Base-by-base conservation (phyloP, 1,140 invertebrate species). In the Hermatobates lingyangjiaoensis region DNA sequence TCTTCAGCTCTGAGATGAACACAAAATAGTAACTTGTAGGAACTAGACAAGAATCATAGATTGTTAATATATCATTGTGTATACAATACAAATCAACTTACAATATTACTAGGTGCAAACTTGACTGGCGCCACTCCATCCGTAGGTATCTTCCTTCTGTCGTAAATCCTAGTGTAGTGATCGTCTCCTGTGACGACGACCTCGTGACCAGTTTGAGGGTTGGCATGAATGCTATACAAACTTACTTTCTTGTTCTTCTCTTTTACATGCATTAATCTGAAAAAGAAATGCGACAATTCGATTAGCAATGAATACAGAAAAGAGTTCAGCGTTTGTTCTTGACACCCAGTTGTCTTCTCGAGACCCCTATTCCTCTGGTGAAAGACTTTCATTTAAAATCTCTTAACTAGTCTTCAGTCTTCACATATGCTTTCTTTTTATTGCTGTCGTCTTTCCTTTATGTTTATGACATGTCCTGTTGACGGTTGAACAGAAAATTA, bases 201-300 rank as follows among this genome's bases (percentile, higher is more conserved):
- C 68, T 93, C 79, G 51, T 77, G 67, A 12, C 74, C 69, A 54
- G 81, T 79, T 42, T 79, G 67, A 7, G 90, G 90, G 74, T 96
- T 83, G 27, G 76, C 76, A 57, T 81, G 71, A 60, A 97, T 83
- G 62, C 86, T 90, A 67, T 90, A 94, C 40, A 96, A 67, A 20
- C 80, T 73, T 2, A 90, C 68, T 57, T 76, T 74, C 40, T 64
- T 61, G 3, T 67, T 66, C 55, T 70, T 66, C 50, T 79, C 72
- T 58, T 74, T 77, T 7, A 85, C 77, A 27, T 68, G 71, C 45
- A 80, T 61, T 55, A 87, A 62, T 61, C 83, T 87, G 63, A 64
- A 67, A 66, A n/a, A n/a, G n/a, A n/a, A n/a, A n/a, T n/a, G n/a
- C n/a, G n/a, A n/a, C n/a, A n/a, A n/a, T n/a, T 59, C 46, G 45